phyloP scores from a whole-genome alignment of 2,888 invertebrate species.

The Campopleginae sp. region DNA sequence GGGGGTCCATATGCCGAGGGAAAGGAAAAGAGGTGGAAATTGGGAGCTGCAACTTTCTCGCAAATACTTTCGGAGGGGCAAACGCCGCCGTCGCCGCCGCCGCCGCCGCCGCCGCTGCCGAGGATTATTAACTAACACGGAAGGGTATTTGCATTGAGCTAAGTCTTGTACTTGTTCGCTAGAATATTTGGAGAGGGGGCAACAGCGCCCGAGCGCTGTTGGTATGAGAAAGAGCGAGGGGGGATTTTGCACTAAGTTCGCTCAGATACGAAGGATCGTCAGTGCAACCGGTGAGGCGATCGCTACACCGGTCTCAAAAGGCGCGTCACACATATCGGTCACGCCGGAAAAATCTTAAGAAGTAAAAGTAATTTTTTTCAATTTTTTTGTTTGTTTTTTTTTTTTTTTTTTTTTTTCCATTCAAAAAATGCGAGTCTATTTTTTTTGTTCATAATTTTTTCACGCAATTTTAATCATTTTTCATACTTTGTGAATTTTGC shows the following conservation, averaged over 20 bases:
- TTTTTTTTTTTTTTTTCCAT: not conserved
- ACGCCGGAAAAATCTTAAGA: not conserved
- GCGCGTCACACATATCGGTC: constrained; percentile 1
- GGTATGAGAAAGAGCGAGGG: constrained; percentile 9
- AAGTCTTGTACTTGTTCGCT: constrained; percentile 42
- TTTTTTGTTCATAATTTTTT: not conserved
- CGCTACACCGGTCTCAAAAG: constrained; percentile 47
- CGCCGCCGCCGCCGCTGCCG: too few relatives aligned
- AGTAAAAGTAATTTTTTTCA: constrained; percentile 3
- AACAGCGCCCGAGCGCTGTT: too few relatives aligned
- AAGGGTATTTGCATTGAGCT: constrained; percentile 56
- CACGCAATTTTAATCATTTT: too few relatives aligned
- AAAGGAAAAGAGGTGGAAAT: constrained; percentile 8
- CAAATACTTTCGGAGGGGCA: constrained; percentile 8
- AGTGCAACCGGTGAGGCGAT: constrained; percentile 62
- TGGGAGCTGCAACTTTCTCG: constrained; percentile 34
- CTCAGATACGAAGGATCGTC: constrained; percentile 40
- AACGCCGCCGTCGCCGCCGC: not conserved
- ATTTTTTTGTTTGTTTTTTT: not conserved
- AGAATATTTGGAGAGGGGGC: constrained; percentile 7
- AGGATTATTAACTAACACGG: constrained; percentile 64
- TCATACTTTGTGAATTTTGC: too few relatives aligned
- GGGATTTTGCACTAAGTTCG: constrained; percentile 14
- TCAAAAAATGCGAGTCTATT: too few relatives aligned
- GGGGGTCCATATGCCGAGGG: not conserved